Evolutionary conservation across 2,797 vertebrate species (phyloP), one percentile per base, ranked within the genome.

Genomic region (Protosalanx chinensis): DNA sequence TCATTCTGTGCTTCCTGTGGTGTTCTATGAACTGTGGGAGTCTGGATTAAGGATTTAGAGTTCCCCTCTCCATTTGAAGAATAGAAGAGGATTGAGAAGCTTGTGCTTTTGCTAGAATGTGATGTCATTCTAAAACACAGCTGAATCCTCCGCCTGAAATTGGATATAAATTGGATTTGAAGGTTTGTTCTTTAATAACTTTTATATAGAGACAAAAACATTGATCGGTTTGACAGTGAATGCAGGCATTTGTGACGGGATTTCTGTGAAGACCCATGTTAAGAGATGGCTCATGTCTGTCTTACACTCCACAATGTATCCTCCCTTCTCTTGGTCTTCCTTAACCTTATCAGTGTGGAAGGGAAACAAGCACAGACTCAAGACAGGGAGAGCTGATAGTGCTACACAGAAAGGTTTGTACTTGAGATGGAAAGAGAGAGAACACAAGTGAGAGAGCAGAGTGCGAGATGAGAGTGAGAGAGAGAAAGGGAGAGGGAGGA

Each of bases 371-470:
- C 41, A 81, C 74, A 68, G 79, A 74, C 76, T 82, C 81, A 90
- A 89, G 87, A 92, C 91, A 90, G 89, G 80, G 84, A 74, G 83
- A 84, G 84, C 89, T 92, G 90, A 91, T 91, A 85, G 82, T 29
- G 71, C 80, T 51, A 8, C 16, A 72, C 84, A 91, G 86, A 93
- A 92, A 89, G 89, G 87, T 85, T 85, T 77, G 87, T 76, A 89
- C 85, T 81, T 56, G 65, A 76, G 81, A 23, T 20, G 62, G 37
- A 41, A 63, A 53, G 32, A 49, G 32, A 15, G 58, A 49, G 33
- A 20, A 69, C 20, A 27, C 5, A 30, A 53, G 67, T 16, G 61
- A 59, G 51, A 41, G 58, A 29, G 60, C 23, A 51, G 37, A 56
- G 35, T 3, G n/a, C 18, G 20, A 35, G 6, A 49, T 16, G 27